Conservation (phyloP, 2,797 vertebrate species). For the Petrocephalus schoutedeni region DNA sequence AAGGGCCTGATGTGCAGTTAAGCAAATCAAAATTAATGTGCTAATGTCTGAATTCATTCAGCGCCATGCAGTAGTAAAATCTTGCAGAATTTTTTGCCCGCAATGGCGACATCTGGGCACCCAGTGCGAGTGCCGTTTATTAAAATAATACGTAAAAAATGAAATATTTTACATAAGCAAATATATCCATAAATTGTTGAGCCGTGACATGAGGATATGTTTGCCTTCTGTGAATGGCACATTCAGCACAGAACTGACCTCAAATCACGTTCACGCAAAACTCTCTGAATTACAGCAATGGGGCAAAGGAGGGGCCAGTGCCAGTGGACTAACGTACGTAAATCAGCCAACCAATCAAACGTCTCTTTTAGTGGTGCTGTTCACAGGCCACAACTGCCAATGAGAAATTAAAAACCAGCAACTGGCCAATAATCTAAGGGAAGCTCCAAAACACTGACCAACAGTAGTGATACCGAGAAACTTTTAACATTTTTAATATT, state of each 20-base stretch:
- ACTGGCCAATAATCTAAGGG: background rate
- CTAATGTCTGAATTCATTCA: constrained; percentile 45
- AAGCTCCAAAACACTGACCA: background rate
- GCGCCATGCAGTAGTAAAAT: constrained; percentile 35
- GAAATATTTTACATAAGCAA: constrained; percentile 72
- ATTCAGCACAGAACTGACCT: constrained; percentile 28
- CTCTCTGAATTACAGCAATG: constrained; percentile 22
- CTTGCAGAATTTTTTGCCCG: constrained; percentile 31
- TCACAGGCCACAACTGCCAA: background rate
- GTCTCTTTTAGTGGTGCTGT: background rate
- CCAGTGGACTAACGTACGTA: background rate
- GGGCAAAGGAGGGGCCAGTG: background rate
- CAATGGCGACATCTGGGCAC: constrained; percentile 42
- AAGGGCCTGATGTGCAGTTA: constrained; percentile 36
- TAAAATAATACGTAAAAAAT: constrained; percentile 53
- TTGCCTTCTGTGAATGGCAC: constrained; percentile 43
- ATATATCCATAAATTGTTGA: constrained; percentile 43
- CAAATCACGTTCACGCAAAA: constrained; percentile 54
- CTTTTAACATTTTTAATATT: background rate
- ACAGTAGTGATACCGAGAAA: background rate
- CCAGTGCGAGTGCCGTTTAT: constrained; percentile 48
- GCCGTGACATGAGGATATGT: constrained; percentile 38
- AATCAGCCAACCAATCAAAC: background rate
- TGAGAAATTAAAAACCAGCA: background rate
- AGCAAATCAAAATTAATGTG: constrained; percentile 39